Conservation (phyloP, 2,797 vertebrate genomes). For the Danio jaintianensis region DNA sequence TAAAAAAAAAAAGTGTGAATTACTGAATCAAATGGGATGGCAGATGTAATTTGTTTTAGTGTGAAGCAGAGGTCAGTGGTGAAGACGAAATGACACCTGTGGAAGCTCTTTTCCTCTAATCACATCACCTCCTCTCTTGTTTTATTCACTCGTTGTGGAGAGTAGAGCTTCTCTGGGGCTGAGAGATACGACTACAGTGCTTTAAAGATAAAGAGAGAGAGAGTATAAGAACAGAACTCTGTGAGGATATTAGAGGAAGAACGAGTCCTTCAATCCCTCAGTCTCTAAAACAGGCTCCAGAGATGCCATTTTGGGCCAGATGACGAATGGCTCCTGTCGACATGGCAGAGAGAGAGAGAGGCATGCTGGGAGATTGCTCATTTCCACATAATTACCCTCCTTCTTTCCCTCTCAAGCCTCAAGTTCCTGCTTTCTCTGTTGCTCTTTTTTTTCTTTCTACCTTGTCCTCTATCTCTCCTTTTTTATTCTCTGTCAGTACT, state of each 20-base stretch:
- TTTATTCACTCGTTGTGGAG: conserved; percentile 56
- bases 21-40: not conserved
- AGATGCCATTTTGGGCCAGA: conserved; percentile 78
- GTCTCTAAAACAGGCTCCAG: conserved; percentile 66
- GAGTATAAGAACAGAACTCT: conserved; percentile 49
- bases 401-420: conserved; percentile 51
- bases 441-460: conserved; percentile 16
- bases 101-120: conserved; percentile 71
- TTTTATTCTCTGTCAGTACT: conserved; percentile 37
- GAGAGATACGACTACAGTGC: conserved; percentile 54
- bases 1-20: not conserved
- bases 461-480: conserved; percentile 19
- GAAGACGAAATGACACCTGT: conserved; percentile 79
- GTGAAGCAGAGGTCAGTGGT: conserved; percentile 67
- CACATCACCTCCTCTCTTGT: conserved; percentile 67
- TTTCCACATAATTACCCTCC: conserved; percentile 85
- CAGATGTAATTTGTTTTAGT: conserved; percentile 9
- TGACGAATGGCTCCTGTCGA: conserved; percentile 85
- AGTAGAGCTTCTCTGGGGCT: conserved; percentile 68
- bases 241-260: conserved; percentile 52
- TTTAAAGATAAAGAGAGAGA: conserved; percentile 41
- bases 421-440: conserved; percentile 21
- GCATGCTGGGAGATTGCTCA: conserved; percentile 80
- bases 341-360: conserved; percentile 73
- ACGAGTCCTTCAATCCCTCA: conserved; percentile 61